Evolutionary conservation across 1,140 invertebrate species (phyloP).

Genomic region (Caenorhabditis inopinata): DNA sequence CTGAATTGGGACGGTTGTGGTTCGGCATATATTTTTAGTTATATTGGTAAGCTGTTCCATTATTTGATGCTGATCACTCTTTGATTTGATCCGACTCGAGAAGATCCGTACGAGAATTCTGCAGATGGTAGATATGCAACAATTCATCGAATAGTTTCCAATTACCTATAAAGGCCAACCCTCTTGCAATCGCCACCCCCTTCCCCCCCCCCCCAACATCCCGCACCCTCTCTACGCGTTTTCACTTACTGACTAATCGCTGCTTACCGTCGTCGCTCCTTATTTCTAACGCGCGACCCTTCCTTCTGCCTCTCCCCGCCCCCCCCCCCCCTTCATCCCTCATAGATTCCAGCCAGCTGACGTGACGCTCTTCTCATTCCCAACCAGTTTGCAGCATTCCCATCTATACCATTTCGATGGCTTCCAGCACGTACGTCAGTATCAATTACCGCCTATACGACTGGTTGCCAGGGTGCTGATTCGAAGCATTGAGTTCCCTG

Average conservation of each 20-base stretch:
- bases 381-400: neutral
- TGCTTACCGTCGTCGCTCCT: slow-evolving; percentile 28
- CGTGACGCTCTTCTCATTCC: neutral
- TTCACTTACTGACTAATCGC: slow-evolving; percentile 26
- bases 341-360: too few species aligned
- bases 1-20: too few species aligned
- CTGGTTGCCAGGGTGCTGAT: neutral
- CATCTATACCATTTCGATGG: neutral
- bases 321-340: neutral
- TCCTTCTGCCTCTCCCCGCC: neutral
- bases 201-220: neutral
- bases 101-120: too few species aligned
- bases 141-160: too few species aligned
- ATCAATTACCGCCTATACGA: neutral
- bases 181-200: neutral
- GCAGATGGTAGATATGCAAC: too few species aligned
- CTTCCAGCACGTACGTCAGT: slow-evolving; percentile 15
- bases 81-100: too few species aligned
- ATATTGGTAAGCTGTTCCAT: too few species aligned
- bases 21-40: too few species aligned
- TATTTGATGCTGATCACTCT: too few species aligned
- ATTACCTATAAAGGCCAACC: too few species aligned
- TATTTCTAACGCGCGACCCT: neutral
- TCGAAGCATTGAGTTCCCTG: too few species aligned
- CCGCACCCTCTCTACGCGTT: neutral